phyloP scores from a whole-genome alignment of 2,797 vertebrate genomes.

The Sebastes matsubarae region DNA sequence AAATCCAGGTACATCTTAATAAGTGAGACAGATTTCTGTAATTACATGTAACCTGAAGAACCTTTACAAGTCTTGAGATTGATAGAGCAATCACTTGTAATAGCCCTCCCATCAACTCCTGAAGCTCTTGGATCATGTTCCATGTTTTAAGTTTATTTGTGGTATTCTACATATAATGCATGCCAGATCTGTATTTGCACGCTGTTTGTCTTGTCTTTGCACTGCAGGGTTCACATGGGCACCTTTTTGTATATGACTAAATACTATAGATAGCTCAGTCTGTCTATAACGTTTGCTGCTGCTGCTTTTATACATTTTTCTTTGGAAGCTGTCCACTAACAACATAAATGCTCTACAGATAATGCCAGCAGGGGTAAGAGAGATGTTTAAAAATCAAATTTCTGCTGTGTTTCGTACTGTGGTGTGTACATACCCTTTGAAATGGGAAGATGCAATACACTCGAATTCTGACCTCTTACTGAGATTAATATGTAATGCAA shows the following conservation, averaged over 20 bases:
- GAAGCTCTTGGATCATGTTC: not conserved
- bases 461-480: not conserved
- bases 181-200: not conserved
- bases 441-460: not conserved
- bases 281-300: not conserved
- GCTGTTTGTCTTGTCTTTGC: not conserved
- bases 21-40: not conserved
- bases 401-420: not conserved
- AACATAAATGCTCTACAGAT: not conserved
- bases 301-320: not conserved
- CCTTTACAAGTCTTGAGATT: not conserved
- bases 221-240: not conserved
- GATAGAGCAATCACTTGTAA: not conserved
- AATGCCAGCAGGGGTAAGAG: not conserved
- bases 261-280: not conserved
- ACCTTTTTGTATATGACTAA: not conserved
- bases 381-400: not conserved
- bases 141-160: not conserved
- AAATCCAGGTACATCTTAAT: not conserved
- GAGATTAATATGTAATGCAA: not conserved
- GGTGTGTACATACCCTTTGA: not conserved
- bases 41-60: not conserved
- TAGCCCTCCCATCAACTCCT: not conserved
- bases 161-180: not conserved
- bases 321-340: not conserved